Conservation (phyloP, 2,888 invertebrate species). For the Barypeithes pellucidus region DNA sequence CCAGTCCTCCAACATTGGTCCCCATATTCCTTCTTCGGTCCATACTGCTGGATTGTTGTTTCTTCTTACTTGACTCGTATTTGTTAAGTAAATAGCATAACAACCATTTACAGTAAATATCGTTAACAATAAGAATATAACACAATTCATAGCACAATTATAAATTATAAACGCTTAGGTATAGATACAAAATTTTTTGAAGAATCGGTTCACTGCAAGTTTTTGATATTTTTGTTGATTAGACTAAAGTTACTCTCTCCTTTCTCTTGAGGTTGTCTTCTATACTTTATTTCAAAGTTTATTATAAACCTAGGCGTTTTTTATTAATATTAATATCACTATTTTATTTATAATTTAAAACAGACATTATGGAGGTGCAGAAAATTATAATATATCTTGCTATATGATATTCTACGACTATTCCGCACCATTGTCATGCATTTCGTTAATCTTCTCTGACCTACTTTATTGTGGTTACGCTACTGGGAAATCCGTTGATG, state of each 20-base stretch:
- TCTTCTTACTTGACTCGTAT: conserved; percentile 54
- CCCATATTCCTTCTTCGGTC: conserved; percentile 73
- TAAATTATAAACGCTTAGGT: not conserved
- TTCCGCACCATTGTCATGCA: not conserved
- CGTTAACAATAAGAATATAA: conserved; percentile 1
- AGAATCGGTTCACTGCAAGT: not conserved
- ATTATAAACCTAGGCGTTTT: no score
- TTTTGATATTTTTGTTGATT: conserved; percentile 11
- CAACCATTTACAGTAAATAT: conserved; percentile 41
- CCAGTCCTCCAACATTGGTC: conserved; percentile 78
- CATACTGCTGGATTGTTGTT: conserved; percentile 62
- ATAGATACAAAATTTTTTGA: not conserved
- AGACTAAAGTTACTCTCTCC: conserved; percentile 19
- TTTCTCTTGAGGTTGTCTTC: conserved; percentile 24
- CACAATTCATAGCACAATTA: not conserved
- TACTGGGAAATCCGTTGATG: conserved; percentile 42
- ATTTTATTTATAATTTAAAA: conserved; percentile 6
- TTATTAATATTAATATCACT: not conserved
- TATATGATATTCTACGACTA: not conserved
- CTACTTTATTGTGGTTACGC: conserved; percentile 42
- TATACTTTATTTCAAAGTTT: not conserved
- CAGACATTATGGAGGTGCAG: not conserved
- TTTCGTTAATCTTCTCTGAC: conserved; percentile 32
- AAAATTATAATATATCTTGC: not conserved
- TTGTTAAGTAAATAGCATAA: conserved; percentile 56